Percentiles rank a stretch among this genome's conserved stretches.
Conservation (phyloP, 2,113 vertebrate genomes). For the Hirundichthys speculiger region DNA sequence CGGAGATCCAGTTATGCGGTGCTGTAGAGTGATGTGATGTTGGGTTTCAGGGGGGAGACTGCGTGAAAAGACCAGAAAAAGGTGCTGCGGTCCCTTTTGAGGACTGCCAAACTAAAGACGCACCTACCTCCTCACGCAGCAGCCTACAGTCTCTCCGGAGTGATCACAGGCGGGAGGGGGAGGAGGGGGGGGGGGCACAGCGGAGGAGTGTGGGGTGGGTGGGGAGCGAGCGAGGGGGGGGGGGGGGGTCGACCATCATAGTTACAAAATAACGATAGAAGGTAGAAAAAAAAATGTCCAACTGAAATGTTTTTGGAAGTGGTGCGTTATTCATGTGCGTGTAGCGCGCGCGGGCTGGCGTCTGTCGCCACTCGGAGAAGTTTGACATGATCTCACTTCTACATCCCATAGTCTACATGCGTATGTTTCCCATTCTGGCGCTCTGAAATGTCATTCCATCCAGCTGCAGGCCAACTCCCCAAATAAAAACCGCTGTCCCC, state of each 20-base stretch:
- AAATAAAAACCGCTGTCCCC: constrained; percentile 46
- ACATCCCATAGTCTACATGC: constrained; percentile 67
- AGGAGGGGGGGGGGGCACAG: not conserved
- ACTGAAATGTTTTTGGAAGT: constrained; percentile 11
- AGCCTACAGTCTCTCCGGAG: constrained; percentile 56
- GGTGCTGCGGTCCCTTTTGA: constrained; percentile 54
- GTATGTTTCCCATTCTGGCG: constrained; percentile 71
- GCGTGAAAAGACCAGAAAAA: constrained; percentile 30
- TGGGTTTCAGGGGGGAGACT: not conserved
- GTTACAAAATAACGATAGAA: constrained; percentile 50
- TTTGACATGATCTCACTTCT: constrained; percentile 69
- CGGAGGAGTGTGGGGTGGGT: no score
- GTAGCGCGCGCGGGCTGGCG: not conserved
- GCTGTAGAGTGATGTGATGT: no score
- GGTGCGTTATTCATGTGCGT: constrained; percentile 19
- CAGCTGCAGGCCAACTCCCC: constrained; percentile 79
- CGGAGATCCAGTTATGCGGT: constrained; percentile 1
- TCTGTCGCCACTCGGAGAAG: constrained; percentile 59
- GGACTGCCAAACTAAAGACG: constrained; percentile 70
- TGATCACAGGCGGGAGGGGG: constrained; percentile 34
- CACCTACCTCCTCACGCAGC: constrained; percentile 69
- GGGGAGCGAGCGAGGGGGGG: not conserved
- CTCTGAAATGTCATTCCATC: constrained; percentile 67
- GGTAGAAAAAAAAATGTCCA: constrained; percentile 9
- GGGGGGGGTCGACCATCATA: constrained; percentile 35